Evolutionary conservation across 2,888 invertebrate genomes (phyloP), one percentile per base, ranked within the genome.

Genomic region (Diadromus collaris): DNA sequence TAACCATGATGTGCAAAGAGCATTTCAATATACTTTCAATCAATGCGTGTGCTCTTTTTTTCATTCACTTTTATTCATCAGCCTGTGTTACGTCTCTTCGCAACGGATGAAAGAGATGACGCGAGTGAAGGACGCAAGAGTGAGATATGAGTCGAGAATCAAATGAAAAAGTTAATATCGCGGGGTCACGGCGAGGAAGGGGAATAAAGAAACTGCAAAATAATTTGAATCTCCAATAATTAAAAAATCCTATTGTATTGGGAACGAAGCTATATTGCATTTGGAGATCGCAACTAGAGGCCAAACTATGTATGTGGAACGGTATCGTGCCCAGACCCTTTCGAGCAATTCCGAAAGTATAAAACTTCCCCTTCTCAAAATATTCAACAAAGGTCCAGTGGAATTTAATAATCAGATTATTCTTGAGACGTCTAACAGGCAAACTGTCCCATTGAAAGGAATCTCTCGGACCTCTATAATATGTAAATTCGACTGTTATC

Each of bases 361-460:
- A 41, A 38, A 51, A n/a, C 21, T 21, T 34, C 13, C n/a, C 13
- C n/a, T 60, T 46, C 60, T 46, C 10, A 54, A 68, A 54, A 69
- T 48, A 73, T 58, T 38, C 16, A 38, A 16, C 38, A 38, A 16
- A 16, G 38, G 16, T 34, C 38, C 38, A 16, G 38, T 41, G 56
- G 73, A 78, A 78, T 74, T 78, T 70, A 74, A 78, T 78, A 78
- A 78, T 78, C 68, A 48, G 34, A 63, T 78, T 73, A 64, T 61
- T 38, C 64, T n/a, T 32, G 60, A 24, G 41, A 10, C 7, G 10
- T 3, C 13, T 9, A 32, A 58, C 38, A 58, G 44, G 13, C 32
- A 58, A 41, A 21, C 34, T 58, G 41, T 27, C 38, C 10, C 32
- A 34, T 69, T 44, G 44, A 34, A 27, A 54, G 38, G 27, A 38